Percentiles rank a stretch among this genome's conserved stretches.
These are phyloP conservation scores for Drosophila nasuta DNA, from an alignment of 1,140 invertebrate genomes.

Conservation along the genomic window DNA sequence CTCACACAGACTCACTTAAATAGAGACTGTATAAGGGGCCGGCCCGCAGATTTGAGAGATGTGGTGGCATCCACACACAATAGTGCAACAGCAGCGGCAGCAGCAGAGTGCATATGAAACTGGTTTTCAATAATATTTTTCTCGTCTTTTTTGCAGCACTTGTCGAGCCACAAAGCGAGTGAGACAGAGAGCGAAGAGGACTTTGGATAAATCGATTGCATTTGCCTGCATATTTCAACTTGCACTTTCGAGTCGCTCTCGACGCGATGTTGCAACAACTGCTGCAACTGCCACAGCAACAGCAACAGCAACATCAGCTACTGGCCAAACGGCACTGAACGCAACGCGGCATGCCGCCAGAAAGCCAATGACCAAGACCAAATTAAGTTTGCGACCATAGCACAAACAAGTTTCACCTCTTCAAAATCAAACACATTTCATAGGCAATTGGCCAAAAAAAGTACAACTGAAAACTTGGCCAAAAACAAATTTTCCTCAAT, in stretches of 20 bases:
- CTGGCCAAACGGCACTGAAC: conserved; percentile 37
- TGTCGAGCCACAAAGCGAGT: conserved; percentile 18
- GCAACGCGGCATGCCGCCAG: conserved; percentile 27
- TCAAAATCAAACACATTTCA: conserved; percentile 21
- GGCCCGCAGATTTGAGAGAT: conserved; percentile 26
- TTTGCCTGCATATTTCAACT: conserved; percentile 67
- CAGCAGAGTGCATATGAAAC: conserved; percentile 52
- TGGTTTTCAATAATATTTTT: conserved; percentile 65
- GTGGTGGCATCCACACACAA: conserved; percentile 26
- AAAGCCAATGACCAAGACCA: conserved; percentile 81
- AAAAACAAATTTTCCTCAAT: conserved; percentile 22
- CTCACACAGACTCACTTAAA: neutral
- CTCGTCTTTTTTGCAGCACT: conserved; percentile 27
- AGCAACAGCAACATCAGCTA: conserved; percentile 27
- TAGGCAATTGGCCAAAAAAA: conserved; percentile 10
- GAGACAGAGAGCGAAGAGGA: neutral
- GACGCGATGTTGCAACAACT: conserved; percentile 19
- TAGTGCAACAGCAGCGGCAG: conserved; percentile 26
- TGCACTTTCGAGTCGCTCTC: conserved; percentile 65
- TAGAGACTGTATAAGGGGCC: neutral
- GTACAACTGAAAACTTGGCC: conserved; percentile 12
- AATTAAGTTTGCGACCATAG: conserved; percentile 60
- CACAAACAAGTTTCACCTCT: conserved; percentile 74
- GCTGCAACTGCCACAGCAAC: conserved; percentile 11
- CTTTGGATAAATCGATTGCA: conserved; percentile 69